phyloP scores from a whole-genome alignment of 2,888 invertebrate species.

The Mesoligia furuncula region DNA sequence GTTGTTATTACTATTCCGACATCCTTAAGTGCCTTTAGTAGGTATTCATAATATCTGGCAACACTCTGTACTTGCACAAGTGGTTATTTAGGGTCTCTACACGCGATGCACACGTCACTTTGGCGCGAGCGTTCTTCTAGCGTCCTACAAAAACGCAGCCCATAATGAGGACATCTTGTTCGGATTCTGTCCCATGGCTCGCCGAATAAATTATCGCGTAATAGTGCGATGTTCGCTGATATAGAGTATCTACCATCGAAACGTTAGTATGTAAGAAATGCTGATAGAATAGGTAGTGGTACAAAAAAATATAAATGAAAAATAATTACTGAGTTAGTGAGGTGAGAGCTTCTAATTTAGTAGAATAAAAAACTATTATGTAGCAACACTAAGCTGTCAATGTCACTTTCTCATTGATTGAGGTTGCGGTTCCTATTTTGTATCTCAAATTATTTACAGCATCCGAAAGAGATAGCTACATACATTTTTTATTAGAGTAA shows the following conservation, averaged over 20 bases:
- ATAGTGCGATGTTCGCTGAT: neutral
- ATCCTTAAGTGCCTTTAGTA: neutral
- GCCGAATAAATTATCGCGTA: neutral
- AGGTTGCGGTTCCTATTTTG: conserved; percentile 15
- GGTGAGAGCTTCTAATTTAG: neutral
- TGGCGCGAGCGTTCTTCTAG: neutral
- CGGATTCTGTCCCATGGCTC: no score
- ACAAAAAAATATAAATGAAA: neutral
- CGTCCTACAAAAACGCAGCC: neutral
- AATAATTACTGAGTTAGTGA: no score
- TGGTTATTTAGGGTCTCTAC: neutral
- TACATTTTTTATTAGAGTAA: neutral
- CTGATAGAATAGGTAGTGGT: neutral
- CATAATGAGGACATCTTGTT: neutral
- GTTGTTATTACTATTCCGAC: no score
- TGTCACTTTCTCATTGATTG: conserved; percentile 55
- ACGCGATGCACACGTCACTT: neutral
- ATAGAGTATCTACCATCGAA: neutral
- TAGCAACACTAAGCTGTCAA: conserved; percentile 49
- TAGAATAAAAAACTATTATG: neutral
- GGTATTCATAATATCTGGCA: neutral
- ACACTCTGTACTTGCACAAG: neutral
- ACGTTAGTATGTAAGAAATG: neutral
- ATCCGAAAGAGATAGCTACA: conserved; percentile 15
- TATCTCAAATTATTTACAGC: neutral